Conservation (phyloP, 2,888 invertebrate species). For the Lydus trimaculatus region DNA sequence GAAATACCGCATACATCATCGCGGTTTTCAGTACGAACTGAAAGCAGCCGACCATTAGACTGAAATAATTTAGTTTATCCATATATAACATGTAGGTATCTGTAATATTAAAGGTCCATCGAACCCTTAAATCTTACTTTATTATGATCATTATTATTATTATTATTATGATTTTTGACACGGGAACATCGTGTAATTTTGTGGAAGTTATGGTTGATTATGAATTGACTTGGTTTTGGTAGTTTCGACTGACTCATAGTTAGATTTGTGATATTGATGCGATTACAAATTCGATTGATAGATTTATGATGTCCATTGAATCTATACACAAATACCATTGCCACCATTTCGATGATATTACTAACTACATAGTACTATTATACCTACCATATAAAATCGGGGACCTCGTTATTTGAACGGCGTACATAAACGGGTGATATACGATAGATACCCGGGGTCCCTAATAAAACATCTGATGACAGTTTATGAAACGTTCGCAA, state of each 20-base stretch:
- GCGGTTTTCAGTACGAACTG: slow-evolving; percentile 35
- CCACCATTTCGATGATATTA: slow-evolving; percentile 14
- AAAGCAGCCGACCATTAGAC: slow-evolving; percentile 35
- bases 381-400: slow-evolving; percentile 21
- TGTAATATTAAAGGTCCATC: background rate
- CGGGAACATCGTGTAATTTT: background rate
- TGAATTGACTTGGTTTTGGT: background rate
- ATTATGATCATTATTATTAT: background rate
- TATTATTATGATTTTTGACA: too few species aligned
- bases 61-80: slow-evolving; percentile 34
- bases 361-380: slow-evolving; percentile 21
- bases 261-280: slow-evolving; percentile 11
- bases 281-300: slow-evolving; percentile 35
- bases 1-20: slow-evolving; percentile 39
- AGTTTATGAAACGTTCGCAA: slow-evolving; percentile 44
- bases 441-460: slow-evolving; percentile 40
- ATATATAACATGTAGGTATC: background rate
- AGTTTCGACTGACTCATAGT: background rate
- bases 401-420: slow-evolving; percentile 29
- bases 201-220: background rate
- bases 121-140: background rate
- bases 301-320: slow-evolving; percentile 28
- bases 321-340: slow-evolving; percentile 11
- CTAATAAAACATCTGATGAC: slow-evolving; percentile 45
- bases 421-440: slow-evolving; percentile 34